Conservation (phyloP, 2,113 vertebrate genomes). For the Nothobranchius kuhntae region DNA sequence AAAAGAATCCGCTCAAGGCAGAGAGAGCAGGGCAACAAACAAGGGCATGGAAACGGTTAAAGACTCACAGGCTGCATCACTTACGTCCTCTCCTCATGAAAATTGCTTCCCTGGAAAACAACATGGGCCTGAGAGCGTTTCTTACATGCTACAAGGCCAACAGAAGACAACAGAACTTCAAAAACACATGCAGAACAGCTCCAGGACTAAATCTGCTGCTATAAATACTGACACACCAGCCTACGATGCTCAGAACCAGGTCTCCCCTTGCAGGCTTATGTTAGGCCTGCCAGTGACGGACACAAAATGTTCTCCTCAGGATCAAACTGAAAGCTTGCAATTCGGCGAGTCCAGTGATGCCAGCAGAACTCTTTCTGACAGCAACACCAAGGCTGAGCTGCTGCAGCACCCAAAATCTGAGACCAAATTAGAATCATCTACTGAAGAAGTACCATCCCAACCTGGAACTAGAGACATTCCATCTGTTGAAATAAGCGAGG, state of each 20-base stretch:
- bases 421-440: slow-evolving; percentile 29
- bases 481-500: slow-evolving; percentile 7
- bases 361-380: slow-evolving; percentile 31
- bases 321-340: slow-evolving; percentile 29
- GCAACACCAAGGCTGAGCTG: slow-evolving; percentile 9
- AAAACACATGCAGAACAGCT: slow-evolving; percentile 26
- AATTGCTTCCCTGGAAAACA: slow-evolving; percentile 34
- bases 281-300: slow-evolving; percentile 37
- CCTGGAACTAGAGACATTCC: slow-evolving; percentile 14
- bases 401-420: slow-evolving; percentile 35
- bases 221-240: slow-evolving; percentile 4
- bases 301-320: slow-evolving; percentile 26
- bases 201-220: slow-evolving; percentile 33
- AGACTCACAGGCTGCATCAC: slow-evolving; percentile 18
- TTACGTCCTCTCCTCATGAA: slow-evolving; percentile 32
- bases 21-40: slow-evolving; percentile 3
- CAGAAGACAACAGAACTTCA: slow-evolving; percentile 18
- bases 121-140: slow-evolving; percentile 37
- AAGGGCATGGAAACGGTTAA: slow-evolving; percentile 20
- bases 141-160: slow-evolving; percentile 30
- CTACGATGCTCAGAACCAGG: slow-evolving; percentile 36
- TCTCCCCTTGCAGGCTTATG: slow-evolving; percentile 29
- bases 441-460: slow-evolving; percentile 21
- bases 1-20: slow-evolving; percentile 20
- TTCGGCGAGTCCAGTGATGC: slow-evolving; percentile 28